Percentiles rank a stretch among this genome's conserved stretches.
Evolutionary conservation across 2,797 vertebrate species (phyloP).

Genomic region (Lithobates pipiens): DNA sequence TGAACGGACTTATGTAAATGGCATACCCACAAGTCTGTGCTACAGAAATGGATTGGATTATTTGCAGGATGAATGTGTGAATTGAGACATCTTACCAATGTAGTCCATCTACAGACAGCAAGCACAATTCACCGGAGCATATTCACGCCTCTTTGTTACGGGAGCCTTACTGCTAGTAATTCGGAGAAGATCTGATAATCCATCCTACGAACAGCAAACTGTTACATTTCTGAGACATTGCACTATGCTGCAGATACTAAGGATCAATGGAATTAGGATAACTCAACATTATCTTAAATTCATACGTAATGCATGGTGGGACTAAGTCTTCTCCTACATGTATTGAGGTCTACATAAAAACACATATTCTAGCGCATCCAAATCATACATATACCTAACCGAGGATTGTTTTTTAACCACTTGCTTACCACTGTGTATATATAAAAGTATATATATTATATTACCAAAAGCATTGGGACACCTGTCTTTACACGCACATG

Average conservation of each 20-base stretch:
- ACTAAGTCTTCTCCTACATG: not conserved
- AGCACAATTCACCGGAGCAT: not conserved
- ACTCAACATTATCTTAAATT: not conserved
- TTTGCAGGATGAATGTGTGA: slow-evolving; percentile 10
- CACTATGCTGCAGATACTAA: not conserved
- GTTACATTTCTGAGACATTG: not conserved
- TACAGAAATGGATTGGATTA: not conserved
- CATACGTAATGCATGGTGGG: not conserved
- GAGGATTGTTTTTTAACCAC: not conserved
- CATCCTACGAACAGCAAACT: not conserved
- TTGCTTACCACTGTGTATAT: too few relatives aligned
- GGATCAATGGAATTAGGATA: not conserved
- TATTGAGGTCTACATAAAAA: not conserved
- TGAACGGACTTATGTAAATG: slow-evolving; percentile 3
- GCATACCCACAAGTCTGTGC: not conserved
- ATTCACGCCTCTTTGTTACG: not conserved
- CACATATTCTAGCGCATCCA: not conserved
- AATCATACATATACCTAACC: not conserved
- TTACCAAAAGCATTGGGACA: too few relatives aligned
- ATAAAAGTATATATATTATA: too few relatives aligned
- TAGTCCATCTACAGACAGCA: not conserved
- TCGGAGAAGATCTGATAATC: not conserved
- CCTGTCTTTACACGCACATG: too few relatives aligned
- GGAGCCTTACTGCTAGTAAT: not conserved
- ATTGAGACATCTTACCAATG: not conserved